Evolutionary conservation across 2,113 vertebrate species (phyloP), one percentile per base, ranked within the genome.

Genomic region (Romanogobio albipinnatus): DNA sequence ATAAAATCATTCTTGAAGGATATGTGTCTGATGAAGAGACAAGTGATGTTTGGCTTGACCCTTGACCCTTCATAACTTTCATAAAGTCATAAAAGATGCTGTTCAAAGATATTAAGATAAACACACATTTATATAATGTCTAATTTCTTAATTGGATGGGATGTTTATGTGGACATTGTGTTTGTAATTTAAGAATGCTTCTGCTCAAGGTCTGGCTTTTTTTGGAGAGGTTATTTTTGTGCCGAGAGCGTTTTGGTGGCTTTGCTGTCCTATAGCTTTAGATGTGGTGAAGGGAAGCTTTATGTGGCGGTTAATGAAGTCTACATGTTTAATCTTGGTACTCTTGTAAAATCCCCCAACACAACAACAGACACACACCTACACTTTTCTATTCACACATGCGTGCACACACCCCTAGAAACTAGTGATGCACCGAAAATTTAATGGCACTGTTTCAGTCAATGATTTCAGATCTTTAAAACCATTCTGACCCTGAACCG

Each of bases 141-240:
- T 22, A 8, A 56, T 56, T 56, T 19, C 7, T 9, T 19, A 47
- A 47, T 43, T 70, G 11, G 13, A 43, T 47, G 14, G 15, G n/a
- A 79, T 79, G 15, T 56, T 15, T 33, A 49, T 49, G 17, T 56
- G 26, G 49, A 61, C 76, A 59, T 78, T 78, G 26, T 77, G 33
- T 43, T 9, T 15, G 22, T 14, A 19, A 4, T 47, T 29, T 45
- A 29, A 29, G n/a, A 62, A 47, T 19, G 77, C 58, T 80, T 80
- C 36, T 79, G 77, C 24, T 79, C 8, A 36, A 7, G 22, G 77
- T 79, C 70, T 73, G 70, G 43, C 70, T 47, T 73, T 43, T 7
- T 62, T 80, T 43, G 22, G 14, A 59, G 39, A 45, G n/a, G 15
- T 26, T 64, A 59, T 59, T 58, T 59, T 61, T 36, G 13, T 78